Percentiles rank a stretch among this genome's conserved stretches.
phyloP scores from a whole-genome alignment of 2,113 vertebrate genomes.

The Xyliphius kryptos region DNA sequence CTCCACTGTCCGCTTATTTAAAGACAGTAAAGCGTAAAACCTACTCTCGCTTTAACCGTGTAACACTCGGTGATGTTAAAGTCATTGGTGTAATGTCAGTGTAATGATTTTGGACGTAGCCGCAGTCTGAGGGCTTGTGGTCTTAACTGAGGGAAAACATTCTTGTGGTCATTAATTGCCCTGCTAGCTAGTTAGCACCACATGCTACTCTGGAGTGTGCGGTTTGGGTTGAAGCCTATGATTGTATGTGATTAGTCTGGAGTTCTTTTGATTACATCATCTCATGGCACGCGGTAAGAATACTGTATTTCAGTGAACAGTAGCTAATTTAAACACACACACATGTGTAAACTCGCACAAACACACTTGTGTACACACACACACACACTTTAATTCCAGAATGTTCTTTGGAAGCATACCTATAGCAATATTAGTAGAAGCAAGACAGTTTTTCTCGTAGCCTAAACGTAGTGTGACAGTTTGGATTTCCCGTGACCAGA shows the following conservation, averaged over 20 bases:
- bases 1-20: constrained; percentile 45
- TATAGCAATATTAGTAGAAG: not conserved
- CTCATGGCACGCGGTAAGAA: too few species aligned
- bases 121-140: not conserved
- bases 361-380: too few species aligned
- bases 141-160: too few species aligned
- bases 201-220: not conserved
- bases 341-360: too few species aligned
- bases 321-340: constrained; percentile 18
- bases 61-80: too few species aligned
- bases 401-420: not conserved
- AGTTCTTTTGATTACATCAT: too few species aligned
- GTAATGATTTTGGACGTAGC: not conserved
- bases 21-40: too few species aligned
- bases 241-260: not conserved
- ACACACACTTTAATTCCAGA: not conserved
- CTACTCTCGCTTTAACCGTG: too few species aligned
- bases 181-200: too few species aligned
- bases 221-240: not conserved
- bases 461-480: not conserved
- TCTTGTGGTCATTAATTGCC: constrained; percentile 4
- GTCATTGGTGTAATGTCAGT: not conserved
- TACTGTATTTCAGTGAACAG: not conserved
- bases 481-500: constrained; percentile 18
- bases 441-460: constrained; percentile 3